phyloP scores from a whole-genome alignment of 2,888 invertebrate genomes.

The Blera fallax region DNA sequence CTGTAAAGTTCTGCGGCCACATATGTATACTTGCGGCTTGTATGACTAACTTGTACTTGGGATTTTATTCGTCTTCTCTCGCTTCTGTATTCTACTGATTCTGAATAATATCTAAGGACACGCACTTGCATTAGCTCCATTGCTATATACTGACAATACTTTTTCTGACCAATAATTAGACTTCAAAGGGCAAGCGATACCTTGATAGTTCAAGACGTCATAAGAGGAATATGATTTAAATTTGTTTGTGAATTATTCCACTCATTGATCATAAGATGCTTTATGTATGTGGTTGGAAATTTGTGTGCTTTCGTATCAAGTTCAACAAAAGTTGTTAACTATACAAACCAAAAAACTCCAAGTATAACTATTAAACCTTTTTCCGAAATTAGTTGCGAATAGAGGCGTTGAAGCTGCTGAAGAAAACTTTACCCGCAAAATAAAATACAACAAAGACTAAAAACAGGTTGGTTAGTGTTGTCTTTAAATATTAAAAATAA shows the following conservation, averaged over 20 bases:
- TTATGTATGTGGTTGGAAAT: conserved; percentile 1
- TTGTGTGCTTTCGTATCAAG: conserved; percentile 8
- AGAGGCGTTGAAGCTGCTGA: conserved; percentile 28
- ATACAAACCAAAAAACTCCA: neutral
- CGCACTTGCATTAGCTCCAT: no score
- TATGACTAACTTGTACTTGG: neutral
- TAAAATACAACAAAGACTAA: neutral
- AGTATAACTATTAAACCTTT: neutral
- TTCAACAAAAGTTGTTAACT: neutral
- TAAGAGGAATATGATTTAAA: no score
- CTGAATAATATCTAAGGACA: no score
- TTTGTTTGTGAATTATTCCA: neutral
- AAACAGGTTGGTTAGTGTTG: conserved; percentile 39
- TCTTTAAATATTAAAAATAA: conserved; percentile 2
- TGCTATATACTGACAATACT: no score
- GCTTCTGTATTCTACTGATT: no score
- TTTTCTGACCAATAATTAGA: no score
- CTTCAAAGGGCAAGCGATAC: no score
- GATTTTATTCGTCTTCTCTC: no score
- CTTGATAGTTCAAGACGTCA: no score
- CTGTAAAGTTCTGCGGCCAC: neutral
- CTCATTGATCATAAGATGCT: neutral
- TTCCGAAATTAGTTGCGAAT: conserved; percentile 15
- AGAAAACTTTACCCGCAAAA: conserved; percentile 16
- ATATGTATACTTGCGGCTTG: neutral